Base-by-base conservation (phyloP, 1,140 invertebrate species). In the Drosophila punjabiensis region DNA sequence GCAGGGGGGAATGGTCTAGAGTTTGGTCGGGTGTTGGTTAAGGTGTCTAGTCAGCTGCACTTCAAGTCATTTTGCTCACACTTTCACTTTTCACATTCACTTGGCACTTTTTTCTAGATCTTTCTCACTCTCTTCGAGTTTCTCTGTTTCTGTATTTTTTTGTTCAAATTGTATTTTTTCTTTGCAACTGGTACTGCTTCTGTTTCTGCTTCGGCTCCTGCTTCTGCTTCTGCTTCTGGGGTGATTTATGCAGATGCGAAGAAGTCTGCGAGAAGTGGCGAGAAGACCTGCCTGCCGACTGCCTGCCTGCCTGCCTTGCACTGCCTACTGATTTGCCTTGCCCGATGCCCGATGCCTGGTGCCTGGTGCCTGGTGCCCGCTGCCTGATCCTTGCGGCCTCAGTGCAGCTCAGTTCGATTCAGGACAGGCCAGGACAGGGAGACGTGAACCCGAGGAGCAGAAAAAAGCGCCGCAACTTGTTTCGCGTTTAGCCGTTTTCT, bases 401-500 rank as follows among this genome's bases (percentile, higher is more conserved):
- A 33, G 47, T 62, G 18, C 60, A 33, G 47, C 32, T 62, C 45
- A 65, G 45, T 61, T 75, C 39, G 70, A 47, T 60, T 50, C 70
- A 60, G 70, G 68, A 74, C 67, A 73, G 55, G 53, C 50, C 71
- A 61, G 81, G 48, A 78, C 81, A 83, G 84, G 82, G 67, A 74
- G 70, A 74, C 70, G 47, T 43, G 70, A 69, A 90, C 69, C 86
- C 87, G 86, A 82, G 82, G 68, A 80, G 79, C 86, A 84, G 83
- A 92, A 92, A 92, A 92, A 92, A 91, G 59, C 90, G 90, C 90
- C 90, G 91, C 90, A 92, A 82, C 90, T 89, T 92, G 90, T 83
- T 92, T 92, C 90, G 91, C 90, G 90, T 92, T 92, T 92, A 92
- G 90, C 90, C 84, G 86, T 90, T 92, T 92, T 92, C 90, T 92